Conservation (phyloP, 2,113 vertebrate genomes). For the Petromus typicus region DNA sequence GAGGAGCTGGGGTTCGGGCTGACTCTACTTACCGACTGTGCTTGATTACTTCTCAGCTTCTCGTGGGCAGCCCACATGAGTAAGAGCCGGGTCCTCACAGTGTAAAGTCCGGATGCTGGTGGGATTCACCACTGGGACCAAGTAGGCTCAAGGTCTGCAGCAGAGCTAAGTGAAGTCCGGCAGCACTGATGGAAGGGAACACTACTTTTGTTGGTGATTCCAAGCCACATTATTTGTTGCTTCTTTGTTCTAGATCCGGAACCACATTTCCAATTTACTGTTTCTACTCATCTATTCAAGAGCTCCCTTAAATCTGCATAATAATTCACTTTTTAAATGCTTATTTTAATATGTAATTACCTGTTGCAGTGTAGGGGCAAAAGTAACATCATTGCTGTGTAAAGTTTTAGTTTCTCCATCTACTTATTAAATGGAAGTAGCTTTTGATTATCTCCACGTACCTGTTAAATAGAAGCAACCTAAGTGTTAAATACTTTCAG, state of each 20-base stretch:
- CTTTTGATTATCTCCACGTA: not conserved
- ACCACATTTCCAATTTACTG: not conserved
- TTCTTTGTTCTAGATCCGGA: not conserved
- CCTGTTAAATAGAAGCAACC: not conserved
- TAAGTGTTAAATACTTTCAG: slow-evolving; percentile 47
- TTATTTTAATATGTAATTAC: slow-evolving; percentile 1
- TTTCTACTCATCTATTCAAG: not conserved
- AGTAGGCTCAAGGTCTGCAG: not conserved
- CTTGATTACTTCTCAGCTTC: not conserved
- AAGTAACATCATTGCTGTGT: not conserved
- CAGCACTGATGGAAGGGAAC: not conserved
- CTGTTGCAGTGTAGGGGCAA: not conserved
- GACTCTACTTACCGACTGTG: not conserved
- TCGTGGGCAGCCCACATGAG: not conserved
- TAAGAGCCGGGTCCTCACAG: not conserved
- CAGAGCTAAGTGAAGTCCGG: not conserved
- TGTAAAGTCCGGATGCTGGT: not conserved
- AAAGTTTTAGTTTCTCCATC: not conserved
- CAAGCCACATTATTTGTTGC: not conserved
- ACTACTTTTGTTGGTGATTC: not conserved
- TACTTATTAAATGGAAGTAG: not conserved
- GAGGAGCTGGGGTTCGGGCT: not conserved
- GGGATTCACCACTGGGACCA: not conserved
- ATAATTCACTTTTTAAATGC: not conserved
- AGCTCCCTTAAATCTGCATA: not conserved